phyloP scores from a whole-genome alignment of 1,140 invertebrate genomes.

The Drosophila hydei region DNA sequence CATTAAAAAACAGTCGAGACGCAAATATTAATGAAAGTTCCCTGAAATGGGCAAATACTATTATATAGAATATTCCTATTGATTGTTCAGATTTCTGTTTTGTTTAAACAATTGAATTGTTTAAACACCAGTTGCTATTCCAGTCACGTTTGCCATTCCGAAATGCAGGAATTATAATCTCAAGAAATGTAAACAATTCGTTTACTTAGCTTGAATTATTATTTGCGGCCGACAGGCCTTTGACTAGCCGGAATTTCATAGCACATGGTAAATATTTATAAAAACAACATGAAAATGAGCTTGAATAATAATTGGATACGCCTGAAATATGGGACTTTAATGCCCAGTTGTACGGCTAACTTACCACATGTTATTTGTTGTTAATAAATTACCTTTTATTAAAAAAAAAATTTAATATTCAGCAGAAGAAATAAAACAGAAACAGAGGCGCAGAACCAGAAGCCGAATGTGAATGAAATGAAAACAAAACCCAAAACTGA shows the following conservation, averaged over 20 bases:
- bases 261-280: constrained; percentile 16
- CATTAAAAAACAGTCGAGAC: constrained; percentile 65
- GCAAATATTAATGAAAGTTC: constrained; percentile 60
- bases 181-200: constrained; percentile 20
- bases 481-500: constrained; percentile 45
- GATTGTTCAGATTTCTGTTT: constrained; percentile 33
- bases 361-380: constrained; percentile 42
- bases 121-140: neutral
- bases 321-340: neutral
- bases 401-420: constrained; percentile 25
- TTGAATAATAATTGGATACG: neutral
- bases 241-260: constrained; percentile 13
- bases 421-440: constrained; percentile 2
- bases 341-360: neutral
- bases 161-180: constrained; percentile 15
- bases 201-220: constrained; percentile 8
- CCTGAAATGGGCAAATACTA: constrained; percentile 9
- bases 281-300: neutral
- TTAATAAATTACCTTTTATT: constrained; percentile 21
- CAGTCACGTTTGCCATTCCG: constrained; percentile 25
- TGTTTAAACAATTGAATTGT: neutral
- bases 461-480: constrained; percentile 43
- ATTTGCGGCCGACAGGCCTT: neutral
- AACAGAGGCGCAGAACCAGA: constrained; percentile 9
- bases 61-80: constrained; percentile 30